These are phyloP conservation scores for Lanistes nyassanus DNA, from an alignment of 1,140 invertebrate species.

Conservation along the genomic window DNA sequence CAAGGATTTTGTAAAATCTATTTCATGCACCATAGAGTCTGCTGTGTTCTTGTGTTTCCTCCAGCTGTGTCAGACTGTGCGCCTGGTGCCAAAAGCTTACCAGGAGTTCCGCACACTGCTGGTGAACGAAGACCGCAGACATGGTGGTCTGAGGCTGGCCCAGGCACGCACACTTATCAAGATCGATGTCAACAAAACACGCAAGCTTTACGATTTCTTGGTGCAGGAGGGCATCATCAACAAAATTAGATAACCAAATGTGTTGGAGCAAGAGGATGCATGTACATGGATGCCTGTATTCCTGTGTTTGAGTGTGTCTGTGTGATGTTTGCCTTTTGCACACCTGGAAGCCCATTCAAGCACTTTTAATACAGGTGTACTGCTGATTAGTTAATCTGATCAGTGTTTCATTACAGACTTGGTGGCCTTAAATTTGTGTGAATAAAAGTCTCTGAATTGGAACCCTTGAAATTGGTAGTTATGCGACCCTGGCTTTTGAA, in stretches of 20 bases:
- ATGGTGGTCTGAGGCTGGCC: constrained; percentile 74
- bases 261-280: background rate
- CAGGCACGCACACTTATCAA: constrained; percentile 85
- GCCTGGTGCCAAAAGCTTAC: constrained; percentile 81
- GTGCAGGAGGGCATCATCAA: constrained; percentile 77
- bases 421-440: too few relatives aligned
- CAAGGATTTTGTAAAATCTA: too few relatives aligned
- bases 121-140: constrained; percentile 76
- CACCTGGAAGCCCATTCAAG: background rate
- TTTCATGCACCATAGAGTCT: too few relatives aligned
- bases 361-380: too few relatives aligned
- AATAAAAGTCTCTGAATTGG: too few relatives aligned
- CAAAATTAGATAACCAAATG: constrained; percentile 39
- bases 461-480: too few relatives aligned
- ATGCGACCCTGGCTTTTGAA: too few relatives aligned
- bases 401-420: too few relatives aligned
- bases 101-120: constrained; percentile 81
- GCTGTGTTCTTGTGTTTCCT: constrained; percentile 28
- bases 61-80: constrained; percentile 77
- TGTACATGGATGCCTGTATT: background rate
- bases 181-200: constrained; percentile 94
- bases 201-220: constrained; percentile 88
- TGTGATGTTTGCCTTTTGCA: background rate
- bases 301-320: background rate
- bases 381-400: too few relatives aligned